A percentile compares a stretch with the other conserved stretches of the same genome.
phyloP scores from a whole-genome alignment of 2,797 vertebrate species.

The Chaunax sp. region DNA sequence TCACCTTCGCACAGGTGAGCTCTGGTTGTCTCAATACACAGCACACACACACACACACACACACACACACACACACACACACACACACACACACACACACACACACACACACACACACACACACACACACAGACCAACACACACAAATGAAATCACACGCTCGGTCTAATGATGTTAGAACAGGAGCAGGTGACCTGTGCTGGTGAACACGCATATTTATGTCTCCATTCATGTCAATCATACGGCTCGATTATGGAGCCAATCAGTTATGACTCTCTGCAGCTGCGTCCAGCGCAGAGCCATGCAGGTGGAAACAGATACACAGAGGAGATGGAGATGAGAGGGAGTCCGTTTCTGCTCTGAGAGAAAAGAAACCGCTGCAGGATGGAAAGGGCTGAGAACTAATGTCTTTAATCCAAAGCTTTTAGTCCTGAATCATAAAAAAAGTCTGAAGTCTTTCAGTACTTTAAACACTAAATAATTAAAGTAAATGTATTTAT shows the following conservation, averaged over 20 bases:
- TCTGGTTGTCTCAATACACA: conserved; percentile 31
- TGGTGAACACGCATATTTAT: conserved; percentile 60
- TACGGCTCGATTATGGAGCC: conserved; percentile 55
- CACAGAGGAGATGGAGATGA: conserved; percentile 7
- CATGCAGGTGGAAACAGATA: conserved; percentile 31
- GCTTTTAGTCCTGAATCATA: conserved; percentile 4
- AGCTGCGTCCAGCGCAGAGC: conserved; percentile 61
- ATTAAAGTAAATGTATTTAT: not conserved
- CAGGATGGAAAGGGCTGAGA: not conserved
- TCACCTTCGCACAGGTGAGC: conserved; percentile 57
- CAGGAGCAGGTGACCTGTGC: conserved; percentile 64
- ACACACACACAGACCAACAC: conserved; percentile 1
- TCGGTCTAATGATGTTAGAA: conserved; percentile 63
- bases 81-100: conserved; percentile 12
- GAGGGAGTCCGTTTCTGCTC: not conserved
- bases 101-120: conserved; percentile 9
- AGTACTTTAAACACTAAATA: not conserved
- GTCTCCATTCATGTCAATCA: conserved; percentile 62
- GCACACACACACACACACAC: no score
- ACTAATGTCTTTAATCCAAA: not conserved
- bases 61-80: no score
- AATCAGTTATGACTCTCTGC: conserved; percentile 62
- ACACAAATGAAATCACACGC: not conserved
- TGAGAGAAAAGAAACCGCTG: not conserved
- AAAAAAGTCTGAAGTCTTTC: not conserved